Evolutionary conservation across 2,113 vertebrate species (phyloP).

Genomic region (Craseonycteris thonglongyai): DNA sequence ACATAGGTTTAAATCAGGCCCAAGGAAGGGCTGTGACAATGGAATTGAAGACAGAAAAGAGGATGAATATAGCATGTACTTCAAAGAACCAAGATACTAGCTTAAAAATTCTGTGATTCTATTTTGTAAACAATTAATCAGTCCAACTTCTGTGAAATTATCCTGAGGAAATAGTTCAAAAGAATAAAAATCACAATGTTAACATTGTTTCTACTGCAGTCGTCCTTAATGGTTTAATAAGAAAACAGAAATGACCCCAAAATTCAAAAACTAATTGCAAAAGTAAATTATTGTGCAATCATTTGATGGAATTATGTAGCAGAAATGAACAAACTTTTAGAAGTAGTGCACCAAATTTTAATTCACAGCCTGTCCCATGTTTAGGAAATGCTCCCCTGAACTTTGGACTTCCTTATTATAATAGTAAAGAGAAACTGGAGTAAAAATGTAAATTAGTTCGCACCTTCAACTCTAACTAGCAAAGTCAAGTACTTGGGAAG

Average conservation of each 20-base stretch:
- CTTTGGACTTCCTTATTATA: not conserved
- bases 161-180: not conserved
- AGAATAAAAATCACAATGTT: not conserved
- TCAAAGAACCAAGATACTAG: not conserved
- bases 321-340: not conserved
- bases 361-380: not conserved
- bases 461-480: not conserved
- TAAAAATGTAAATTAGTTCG: not conserved
- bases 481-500: not conserved
- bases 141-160: not conserved
- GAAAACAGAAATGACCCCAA: not conserved
- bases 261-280: not conserved
- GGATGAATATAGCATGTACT: not conserved
- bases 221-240: not conserved
- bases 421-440: not conserved
- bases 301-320: not conserved
- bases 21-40: not conserved
- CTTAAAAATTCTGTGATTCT: not conserved
- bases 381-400: not conserved
- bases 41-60: not conserved
- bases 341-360: not conserved
- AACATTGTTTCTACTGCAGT: not conserved
- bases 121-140: not conserved
- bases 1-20: not conserved
- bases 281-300: not conserved